Evolutionary conservation across 2,113 vertebrate genomes (phyloP).

Genomic region (Mohoua ochrocephala): DNA sequence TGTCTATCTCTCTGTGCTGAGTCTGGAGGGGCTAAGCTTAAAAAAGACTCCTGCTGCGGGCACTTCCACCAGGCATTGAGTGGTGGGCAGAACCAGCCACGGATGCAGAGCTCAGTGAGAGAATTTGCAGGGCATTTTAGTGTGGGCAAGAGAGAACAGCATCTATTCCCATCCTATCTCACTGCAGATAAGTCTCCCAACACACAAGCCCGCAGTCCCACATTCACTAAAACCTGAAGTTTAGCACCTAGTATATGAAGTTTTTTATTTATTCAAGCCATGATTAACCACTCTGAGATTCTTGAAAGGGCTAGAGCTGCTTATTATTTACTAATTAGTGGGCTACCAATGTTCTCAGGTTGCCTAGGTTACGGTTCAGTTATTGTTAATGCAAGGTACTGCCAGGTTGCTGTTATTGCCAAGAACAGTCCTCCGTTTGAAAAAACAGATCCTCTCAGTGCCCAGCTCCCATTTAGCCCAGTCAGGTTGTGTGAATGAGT

Average conservation of each 20-base stretch:
- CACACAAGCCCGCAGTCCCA: neutral
- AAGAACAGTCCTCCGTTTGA: neutral
- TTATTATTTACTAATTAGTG: neutral
- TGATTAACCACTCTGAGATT: neutral
- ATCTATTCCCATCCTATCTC: neutral
- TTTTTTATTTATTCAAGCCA: neutral
- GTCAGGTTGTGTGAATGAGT: neutral
- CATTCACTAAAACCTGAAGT: neutral
- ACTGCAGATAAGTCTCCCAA: neutral
- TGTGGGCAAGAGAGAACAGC: neutral
- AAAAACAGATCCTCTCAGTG: neutral
- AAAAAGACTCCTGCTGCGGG: neutral
- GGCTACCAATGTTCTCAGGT: neutral
- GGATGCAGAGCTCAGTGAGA: neutral
- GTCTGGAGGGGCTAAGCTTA: neutral
- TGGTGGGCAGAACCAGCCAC: rapidly evolving
- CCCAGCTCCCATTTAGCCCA: neutral
- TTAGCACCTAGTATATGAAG: neutral
- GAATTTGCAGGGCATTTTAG: neutral
- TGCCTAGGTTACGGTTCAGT: neutral
- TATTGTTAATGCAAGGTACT: neutral
- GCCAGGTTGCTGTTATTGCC: neutral
- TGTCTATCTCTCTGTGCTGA: neutral
- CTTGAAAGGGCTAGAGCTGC: neutral
- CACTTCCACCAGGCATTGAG: neutral